These are phyloP conservation scores for Dendrophyllia cribrosa DNA, from an alignment of 64 coral and sea anemone genomes.

Conservation along the genomic window DNA sequence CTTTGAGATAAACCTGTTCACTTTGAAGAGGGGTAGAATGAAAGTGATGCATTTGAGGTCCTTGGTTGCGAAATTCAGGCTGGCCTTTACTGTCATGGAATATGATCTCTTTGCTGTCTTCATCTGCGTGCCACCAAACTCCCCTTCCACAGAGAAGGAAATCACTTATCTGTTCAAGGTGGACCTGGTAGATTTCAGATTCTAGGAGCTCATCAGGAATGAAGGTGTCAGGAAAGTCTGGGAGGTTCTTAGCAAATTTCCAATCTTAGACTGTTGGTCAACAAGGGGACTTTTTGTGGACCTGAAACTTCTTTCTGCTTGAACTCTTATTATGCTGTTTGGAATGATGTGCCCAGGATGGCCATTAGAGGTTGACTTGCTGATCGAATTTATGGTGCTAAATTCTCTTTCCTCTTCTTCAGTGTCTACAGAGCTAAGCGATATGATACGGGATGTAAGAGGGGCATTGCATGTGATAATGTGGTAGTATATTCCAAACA, in stretches of 20 bases:
- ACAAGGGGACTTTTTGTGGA: neutral
- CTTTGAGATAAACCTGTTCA: no score
- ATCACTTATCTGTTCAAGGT: no score
- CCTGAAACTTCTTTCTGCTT: conserved; percentile 12
- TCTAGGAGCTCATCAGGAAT: neutral
- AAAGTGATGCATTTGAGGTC: no score
- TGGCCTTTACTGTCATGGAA: conserved; percentile 32
- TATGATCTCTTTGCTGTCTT: no score
- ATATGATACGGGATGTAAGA: conserved; percentile 21
- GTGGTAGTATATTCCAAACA: no score
- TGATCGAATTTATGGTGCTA: conserved; percentile 36
- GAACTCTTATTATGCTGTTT: conserved; percentile 14
- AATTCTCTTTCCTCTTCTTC: conserved; percentile 40
- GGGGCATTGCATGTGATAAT: conserved; percentile 13
- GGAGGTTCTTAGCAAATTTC: neutral
- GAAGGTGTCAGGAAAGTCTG: neutral
- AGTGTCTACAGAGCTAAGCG: conserved; percentile 22
- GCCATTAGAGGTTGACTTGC: conserved; percentile 20
- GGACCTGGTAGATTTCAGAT: no score
- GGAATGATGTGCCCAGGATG: conserved; percentile 49
- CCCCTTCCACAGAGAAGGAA: conserved; percentile 1
- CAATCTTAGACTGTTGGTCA: conserved; percentile 2
- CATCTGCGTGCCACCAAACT: conserved; percentile 36
- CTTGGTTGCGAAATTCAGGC: neutral
- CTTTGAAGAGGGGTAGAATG: no score